Percentiles rank a stretch among this genome's conserved stretches.
Conservation (phyloP, 2,888 invertebrate species). For the Drosophila paranaensis region DNA sequence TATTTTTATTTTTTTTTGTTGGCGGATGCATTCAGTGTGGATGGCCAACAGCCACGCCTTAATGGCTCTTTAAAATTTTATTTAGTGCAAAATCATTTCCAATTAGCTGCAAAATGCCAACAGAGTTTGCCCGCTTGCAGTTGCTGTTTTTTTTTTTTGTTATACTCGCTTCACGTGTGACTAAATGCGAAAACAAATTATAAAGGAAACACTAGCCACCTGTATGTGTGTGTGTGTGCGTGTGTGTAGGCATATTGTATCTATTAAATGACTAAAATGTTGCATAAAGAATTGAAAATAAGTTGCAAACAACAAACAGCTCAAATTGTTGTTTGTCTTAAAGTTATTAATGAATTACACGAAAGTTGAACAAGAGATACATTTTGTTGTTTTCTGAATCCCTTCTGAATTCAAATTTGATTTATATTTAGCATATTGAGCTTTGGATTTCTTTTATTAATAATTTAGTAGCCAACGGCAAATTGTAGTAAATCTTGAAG, state of each 20-base stretch:
- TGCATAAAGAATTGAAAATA: not conserved
- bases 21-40: not conserved
- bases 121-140: not conserved
- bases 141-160: not conserved
- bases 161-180: not conserved
- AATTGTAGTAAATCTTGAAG: not conserved
- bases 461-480: not conserved
- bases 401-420: not conserved
- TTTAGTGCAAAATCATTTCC: slow-evolving; percentile 19
- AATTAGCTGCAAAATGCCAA: slow-evolving; percentile 28
- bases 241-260: slow-evolving; percentile 8
- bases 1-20: not conserved
- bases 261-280: not conserved
- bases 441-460: not conserved
- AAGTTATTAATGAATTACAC: not conserved
- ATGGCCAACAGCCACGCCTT: not conserved
- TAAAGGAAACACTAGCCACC: not conserved
- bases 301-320: not conserved
- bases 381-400: no score
- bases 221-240: not conserved
- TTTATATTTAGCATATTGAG: not conserved
- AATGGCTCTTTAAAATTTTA: not conserved
- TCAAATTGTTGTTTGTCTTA: not conserved
- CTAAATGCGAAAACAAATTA: slow-evolving; percentile 14
- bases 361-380: not conserved